Conservation (phyloP, 2,888 invertebrate genomes). For the Amiota mariae region DNA sequence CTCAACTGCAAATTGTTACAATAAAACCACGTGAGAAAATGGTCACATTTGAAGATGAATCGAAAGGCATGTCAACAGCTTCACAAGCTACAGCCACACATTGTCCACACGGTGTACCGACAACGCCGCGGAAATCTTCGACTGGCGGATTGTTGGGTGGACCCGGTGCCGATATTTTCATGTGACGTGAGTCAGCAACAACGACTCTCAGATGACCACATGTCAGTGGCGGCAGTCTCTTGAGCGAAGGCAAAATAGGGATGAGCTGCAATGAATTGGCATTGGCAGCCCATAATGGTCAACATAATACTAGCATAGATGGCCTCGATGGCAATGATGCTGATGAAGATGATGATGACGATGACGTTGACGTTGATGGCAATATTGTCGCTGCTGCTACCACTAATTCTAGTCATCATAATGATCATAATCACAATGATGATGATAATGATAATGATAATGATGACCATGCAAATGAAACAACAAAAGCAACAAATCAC, state of each 20-base stretch:
- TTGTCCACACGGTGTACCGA: slow-evolving; percentile 74
- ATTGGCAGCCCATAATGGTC: slow-evolving; percentile 22
- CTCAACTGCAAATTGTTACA: slow-evolving; percentile 70
- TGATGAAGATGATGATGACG: slow-evolving; percentile 43
- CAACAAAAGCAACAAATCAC: neutral
- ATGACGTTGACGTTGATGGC: slow-evolving; percentile 34
- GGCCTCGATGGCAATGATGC: slow-evolving; percentile 30
- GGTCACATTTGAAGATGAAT: slow-evolving; percentile 87
- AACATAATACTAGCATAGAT: neutral
- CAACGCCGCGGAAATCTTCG: slow-evolving; percentile 71
- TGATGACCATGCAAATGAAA: neutral
- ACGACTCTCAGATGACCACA: slow-evolving; percentile 63
- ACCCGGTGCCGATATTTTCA: slow-evolving; percentile 83
- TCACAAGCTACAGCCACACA: slow-evolving; percentile 53
- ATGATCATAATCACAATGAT: neutral
- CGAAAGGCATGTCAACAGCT: slow-evolving; percentile 56
- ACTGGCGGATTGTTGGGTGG: slow-evolving; percentile 43
- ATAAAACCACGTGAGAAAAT: slow-evolving; percentile 80
- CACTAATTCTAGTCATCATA: neutral
- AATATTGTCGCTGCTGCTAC: neutral
- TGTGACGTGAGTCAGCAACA: slow-evolving; percentile 78
- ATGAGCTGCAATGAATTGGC: slow-evolving; percentile 33
- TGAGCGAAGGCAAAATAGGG: slow-evolving; percentile 55
- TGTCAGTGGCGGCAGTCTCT: slow-evolving; percentile 45
- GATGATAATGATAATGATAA: neutral